Evolutionary conservation across 2,888 invertebrate species (phyloP).

Genomic region (Drosophila villosipedis): DNA sequence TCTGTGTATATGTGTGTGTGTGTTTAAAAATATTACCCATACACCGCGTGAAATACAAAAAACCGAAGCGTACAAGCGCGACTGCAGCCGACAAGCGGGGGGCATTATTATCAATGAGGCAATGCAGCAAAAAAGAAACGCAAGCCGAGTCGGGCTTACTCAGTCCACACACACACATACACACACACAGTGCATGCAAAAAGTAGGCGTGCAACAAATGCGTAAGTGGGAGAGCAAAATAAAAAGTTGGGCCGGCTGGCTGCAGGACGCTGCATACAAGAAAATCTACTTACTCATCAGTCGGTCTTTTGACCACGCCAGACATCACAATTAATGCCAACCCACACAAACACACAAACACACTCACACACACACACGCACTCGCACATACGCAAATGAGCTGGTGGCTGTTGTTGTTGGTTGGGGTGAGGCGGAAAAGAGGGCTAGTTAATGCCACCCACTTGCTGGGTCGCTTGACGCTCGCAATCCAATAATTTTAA

Average conservation of each 20-base stretch:
- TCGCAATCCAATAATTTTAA: slow-evolving; percentile 71
- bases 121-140: slow-evolving; percentile 36
- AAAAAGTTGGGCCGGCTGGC: slow-evolving; percentile 30
- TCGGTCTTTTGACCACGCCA: slow-evolving; percentile 59
- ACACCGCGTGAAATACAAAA: slow-evolving; percentile 59
- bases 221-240: slow-evolving; percentile 14
- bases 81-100: slow-evolving; percentile 58
- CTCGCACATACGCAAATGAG: slow-evolving; percentile 36
- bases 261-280: slow-evolving; percentile 68
- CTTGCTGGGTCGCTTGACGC: slow-evolving; percentile 29
- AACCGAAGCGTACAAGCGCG: slow-evolving; percentile 55
- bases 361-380: slow-evolving; percentile 27
- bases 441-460: slow-evolving; percentile 77
- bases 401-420: slow-evolving; percentile 10
- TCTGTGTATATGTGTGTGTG: slow-evolving; percentile 12
- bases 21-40: slow-evolving; percentile 77
- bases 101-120: slow-evolving; percentile 81
- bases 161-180: slow-evolving; percentile 9
- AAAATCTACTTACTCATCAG: slow-evolving; percentile 80
- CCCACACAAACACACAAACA: slow-evolving; percentile 33
- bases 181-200: slow-evolving; percentile 20
- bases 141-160: slow-evolving; percentile 36
- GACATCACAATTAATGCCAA: slow-evolving; percentile 80
- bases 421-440: slow-evolving; percentile 2
- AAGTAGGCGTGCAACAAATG: slow-evolving; percentile 56